phyloP scores from a whole-genome alignment of 2,888 invertebrate genomes.

The Diachrysia chrysitis region DNA sequence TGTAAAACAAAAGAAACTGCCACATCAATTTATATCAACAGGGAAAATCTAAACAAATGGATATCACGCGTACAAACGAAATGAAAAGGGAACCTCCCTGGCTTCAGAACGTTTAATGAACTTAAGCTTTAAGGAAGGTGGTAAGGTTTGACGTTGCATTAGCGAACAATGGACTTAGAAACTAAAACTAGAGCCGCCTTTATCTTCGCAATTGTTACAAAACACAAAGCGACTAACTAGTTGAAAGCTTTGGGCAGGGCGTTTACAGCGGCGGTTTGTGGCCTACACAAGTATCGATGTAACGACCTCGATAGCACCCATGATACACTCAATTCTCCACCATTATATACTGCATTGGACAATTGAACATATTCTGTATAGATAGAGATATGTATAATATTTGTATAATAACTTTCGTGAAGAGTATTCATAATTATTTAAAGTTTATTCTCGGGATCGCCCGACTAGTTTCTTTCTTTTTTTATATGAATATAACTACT shows the following conservation, averaged over 20 bases:
- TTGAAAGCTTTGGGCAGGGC: conserved; percentile 77
- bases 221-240: conserved; percentile 77
- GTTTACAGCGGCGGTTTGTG: conserved; percentile 55
- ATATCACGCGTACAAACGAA: conserved; percentile 60
- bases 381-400: too few species aligned
- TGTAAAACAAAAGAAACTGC: conserved; percentile 68
- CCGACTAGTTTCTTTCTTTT: too few species aligned
- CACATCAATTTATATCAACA: conserved; percentile 61
- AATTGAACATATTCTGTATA: conserved; percentile 12
- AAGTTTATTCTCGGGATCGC: too few species aligned
- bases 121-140: conserved; percentile 70
- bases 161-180: conserved; percentile 79
- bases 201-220: conserved; percentile 81
- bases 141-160: conserved; percentile 80
- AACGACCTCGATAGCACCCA: conserved; percentile 36
- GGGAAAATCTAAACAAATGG: conserved; percentile 64
- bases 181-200: conserved; percentile 78
- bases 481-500: too few species aligned
- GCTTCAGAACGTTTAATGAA: conserved; percentile 78
- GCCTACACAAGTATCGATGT: conserved; percentile 44
- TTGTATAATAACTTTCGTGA: too few species aligned
- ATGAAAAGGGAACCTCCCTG: conserved; percentile 72
- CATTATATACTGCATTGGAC: conserved; percentile 15
- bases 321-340: conserved; percentile 26
- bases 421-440: too few species aligned